Conservation (phyloP, 2,797 vertebrate species). For the Gila robusta region DNA sequence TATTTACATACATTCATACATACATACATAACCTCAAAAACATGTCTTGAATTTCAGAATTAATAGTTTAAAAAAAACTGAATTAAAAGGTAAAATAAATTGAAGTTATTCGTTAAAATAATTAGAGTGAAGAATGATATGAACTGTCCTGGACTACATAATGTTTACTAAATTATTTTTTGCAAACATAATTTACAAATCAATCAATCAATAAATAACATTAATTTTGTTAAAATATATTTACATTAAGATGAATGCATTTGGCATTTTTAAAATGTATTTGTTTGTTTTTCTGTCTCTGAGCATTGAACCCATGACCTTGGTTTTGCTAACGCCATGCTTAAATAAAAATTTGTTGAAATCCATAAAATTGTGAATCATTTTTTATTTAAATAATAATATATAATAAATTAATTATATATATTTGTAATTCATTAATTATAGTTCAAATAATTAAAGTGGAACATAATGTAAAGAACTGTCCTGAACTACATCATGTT, state of each 20-base stretch:
- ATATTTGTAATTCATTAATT: too few species aligned
- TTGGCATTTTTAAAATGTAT: background rate
- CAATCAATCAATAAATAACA: background rate
- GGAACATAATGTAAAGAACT: background rate
- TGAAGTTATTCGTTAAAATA: background rate
- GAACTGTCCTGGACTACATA: background rate
- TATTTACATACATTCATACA: too few species aligned
- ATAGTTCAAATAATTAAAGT: background rate
- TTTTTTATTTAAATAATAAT: too few species aligned
- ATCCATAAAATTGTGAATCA: background rate
- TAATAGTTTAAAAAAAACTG: background rate
- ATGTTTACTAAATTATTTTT: background rate
- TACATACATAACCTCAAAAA: background rate
- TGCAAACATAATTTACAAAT: background rate
- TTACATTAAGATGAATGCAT: background rate
- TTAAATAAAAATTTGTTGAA: background rate
- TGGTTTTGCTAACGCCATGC: too few species aligned
- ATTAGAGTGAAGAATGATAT: background rate
- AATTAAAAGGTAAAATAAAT: background rate
- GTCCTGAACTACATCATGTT: background rate
- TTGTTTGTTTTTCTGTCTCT: too few species aligned
- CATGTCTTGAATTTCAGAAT: background rate
- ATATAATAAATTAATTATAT: too few species aligned
- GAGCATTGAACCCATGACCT: too few species aligned
- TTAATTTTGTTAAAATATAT: background rate